Conservation (phyloP, 2,797 vertebrate genomes). For the Craterocephalus amniculus region DNA sequence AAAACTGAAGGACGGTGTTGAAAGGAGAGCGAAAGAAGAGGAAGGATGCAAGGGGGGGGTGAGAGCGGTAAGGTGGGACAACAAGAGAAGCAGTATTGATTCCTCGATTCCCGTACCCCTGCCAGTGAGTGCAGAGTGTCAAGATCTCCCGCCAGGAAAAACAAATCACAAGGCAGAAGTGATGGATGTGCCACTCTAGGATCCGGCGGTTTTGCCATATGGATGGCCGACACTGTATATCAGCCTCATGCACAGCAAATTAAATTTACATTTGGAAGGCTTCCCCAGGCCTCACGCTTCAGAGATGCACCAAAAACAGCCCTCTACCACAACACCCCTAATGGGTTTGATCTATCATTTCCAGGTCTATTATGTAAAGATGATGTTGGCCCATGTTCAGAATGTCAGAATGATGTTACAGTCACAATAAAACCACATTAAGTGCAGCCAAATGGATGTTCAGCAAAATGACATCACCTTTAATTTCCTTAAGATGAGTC, state of each 20-base stretch:
- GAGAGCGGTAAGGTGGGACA: conserved; percentile 56
- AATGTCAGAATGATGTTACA: conserved; percentile 74
- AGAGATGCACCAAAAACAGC: conserved; percentile 74
- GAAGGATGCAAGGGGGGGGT: conserved; percentile 24
- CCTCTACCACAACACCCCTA: conserved; percentile 63
- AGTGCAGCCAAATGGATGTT: conserved; percentile 71
- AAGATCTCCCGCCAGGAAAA: conserved; percentile 85
- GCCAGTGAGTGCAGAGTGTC: conserved; percentile 79
- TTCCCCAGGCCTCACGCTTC: conserved; percentile 72
- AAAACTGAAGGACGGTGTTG: conserved; percentile 67
- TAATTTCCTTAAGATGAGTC: conserved; percentile 74
- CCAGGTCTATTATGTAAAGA: conserved; percentile 77
- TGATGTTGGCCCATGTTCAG: conserved; percentile 65
- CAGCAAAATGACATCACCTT: conserved; percentile 74
- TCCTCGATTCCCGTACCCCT: conserved; percentile 81
- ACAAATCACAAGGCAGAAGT: conserved; percentile 82
- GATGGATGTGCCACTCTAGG: conserved; percentile 86
- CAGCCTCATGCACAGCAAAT: conserved; percentile 84
- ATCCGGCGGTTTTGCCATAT: conserved; percentile 79
- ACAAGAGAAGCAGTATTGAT: conserved; percentile 78
- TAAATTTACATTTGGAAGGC: conserved; percentile 87
- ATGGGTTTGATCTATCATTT: conserved; percentile 76
- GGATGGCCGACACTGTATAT: conserved; percentile 83
- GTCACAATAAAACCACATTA: conserved; percentile 74
- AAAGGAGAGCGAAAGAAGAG: conserved; percentile 43